Evolutionary conservation across 2,797 vertebrate genomes (phyloP).

Genomic region (Dendrocincla fuliginosa): DNA sequence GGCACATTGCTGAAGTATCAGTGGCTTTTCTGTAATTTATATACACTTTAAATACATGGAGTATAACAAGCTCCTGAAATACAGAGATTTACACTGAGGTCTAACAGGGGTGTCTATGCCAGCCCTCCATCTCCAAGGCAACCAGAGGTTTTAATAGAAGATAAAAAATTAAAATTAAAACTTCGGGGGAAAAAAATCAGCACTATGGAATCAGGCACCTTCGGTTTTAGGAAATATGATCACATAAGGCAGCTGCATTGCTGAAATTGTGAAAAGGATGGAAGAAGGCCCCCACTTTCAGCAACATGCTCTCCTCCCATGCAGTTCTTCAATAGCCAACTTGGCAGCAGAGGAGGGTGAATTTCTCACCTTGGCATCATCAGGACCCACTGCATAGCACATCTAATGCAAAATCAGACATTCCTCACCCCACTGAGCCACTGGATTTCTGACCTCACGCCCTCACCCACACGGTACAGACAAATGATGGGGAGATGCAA

Average conservation of each 20-base stretch:
- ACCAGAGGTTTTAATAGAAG: not conserved
- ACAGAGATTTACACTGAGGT: not conserved
- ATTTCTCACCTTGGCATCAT: not conserved
- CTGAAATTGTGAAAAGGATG: not conserved
- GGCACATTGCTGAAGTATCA: not conserved
- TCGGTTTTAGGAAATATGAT: not conserved
- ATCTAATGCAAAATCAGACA: not conserved
- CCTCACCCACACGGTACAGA: fast-evolving
- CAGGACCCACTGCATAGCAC: not conserved
- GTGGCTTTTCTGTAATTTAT: not conserved
- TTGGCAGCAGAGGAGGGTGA: not conserved
- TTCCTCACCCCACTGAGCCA: not conserved
- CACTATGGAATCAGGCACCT: not conserved
- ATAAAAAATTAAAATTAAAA: not conserved
- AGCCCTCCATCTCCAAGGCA: not conserved
- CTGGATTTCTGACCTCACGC: not conserved
- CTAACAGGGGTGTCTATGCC: not conserved
- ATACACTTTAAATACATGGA: not conserved
- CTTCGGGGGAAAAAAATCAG: not conserved
- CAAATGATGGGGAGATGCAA: fast-evolving
- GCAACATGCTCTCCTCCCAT: not conserved
- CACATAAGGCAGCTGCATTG: not conserved
- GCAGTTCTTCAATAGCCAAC: not conserved
- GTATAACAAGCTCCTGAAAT: not conserved
- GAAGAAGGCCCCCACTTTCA: not conserved